Base-by-base conservation (phyloP, 2,888 invertebrate species). In the Ectropis crepuscularia region DNA sequence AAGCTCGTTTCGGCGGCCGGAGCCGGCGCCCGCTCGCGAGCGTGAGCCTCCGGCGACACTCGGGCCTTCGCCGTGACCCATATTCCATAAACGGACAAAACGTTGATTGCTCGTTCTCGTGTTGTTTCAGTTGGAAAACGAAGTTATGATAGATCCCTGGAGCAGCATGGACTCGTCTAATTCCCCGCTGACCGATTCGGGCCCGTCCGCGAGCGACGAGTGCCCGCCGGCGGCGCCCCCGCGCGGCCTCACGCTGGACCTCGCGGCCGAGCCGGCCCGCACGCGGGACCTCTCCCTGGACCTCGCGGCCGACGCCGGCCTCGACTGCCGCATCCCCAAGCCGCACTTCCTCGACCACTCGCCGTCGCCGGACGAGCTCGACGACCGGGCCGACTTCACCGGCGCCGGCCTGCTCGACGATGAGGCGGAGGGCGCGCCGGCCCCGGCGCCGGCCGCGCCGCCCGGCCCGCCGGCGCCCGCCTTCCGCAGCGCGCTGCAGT, bases 111-210 rank as follows among this genome's bases (percentile, higher is more conserved):
- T 71, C 71, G 79, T 61, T 79, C 72, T 78, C 61, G 43, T 45
- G 67, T 88, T 90, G 88, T 93, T 93, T n/a, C 89, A 93, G 93
- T 92, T 93, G 93, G 92, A 92, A 89, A 92, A 92, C 90, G 93
- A 92, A 90, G 91, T 93, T 74, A 92, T 91, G 90, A 88, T 92
- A 85, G 93, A 93, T 86, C 89, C 91, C 64, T 93, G 92, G 93
- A 93, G 92, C 91, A 93, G 92, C 73, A 93, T 93, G 93, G 93
- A 93, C 85, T 93, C 92, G 68, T 90, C 92, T 70, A 92, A 91
- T 83, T 93, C 93, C 70, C 92, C 93, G 75, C 83, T 92, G 80
- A 93, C 92, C 75, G 92, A 93, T 77, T 93, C 93, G 68, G 93
- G 87, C 78, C 92, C 93, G 53, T 92, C 92, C 69, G 93, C 90